A percentile compares a stretch with the other conserved stretches of the same genome.
phyloP scores from a whole-genome alignment of 2,888 invertebrate genomes.

The Syrphus vitripennis region DNA sequence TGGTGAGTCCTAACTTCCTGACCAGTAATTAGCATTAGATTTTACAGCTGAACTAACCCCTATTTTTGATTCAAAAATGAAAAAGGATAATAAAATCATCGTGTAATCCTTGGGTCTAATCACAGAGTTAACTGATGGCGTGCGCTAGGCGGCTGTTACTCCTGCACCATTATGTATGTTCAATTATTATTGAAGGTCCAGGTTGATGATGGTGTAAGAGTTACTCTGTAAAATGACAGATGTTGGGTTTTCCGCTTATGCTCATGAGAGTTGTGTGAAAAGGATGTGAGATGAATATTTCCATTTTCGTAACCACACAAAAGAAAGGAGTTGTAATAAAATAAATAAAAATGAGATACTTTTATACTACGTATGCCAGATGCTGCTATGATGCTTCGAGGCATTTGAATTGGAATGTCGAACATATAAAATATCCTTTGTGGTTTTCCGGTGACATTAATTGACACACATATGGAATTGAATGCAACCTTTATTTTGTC shows the following conservation, averaged over 20 bases:
- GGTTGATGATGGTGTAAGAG: constrained; percentile 30
- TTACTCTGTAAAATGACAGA: constrained; percentile 25
- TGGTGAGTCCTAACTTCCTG: background rate
- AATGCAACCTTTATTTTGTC: background rate
- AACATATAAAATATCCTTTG: constrained; percentile 12
- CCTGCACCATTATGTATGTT: background rate
- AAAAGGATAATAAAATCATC: constrained; percentile 61
- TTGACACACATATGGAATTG: constrained; percentile 2
- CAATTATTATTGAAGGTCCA: constrained; percentile 21
- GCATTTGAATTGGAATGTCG: constrained; percentile 20
- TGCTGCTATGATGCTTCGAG: background rate
- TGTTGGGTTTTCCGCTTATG: constrained; percentile 30
- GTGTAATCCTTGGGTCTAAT: constrained; percentile 56
- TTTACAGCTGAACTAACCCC: constrained; percentile 50
- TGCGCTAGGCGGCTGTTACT: constrained; percentile 33
- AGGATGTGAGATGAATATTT: constrained; percentile 49
- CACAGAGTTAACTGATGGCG: constrained; percentile 59
- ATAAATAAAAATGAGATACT: constrained; percentile 24
- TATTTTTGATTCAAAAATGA: constrained; percentile 2
- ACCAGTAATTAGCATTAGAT: constrained; percentile 30
- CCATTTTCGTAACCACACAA: constrained; percentile 27
- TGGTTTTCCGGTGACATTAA: constrained; percentile 20
- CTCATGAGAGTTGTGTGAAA: constrained; percentile 16
- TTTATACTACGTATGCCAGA: constrained; percentile 47
- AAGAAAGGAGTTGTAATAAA: constrained; percentile 25